phyloP scores from a whole-genome alignment of 2,888 invertebrate genomes.

The Cerceris rybyensis region DNA sequence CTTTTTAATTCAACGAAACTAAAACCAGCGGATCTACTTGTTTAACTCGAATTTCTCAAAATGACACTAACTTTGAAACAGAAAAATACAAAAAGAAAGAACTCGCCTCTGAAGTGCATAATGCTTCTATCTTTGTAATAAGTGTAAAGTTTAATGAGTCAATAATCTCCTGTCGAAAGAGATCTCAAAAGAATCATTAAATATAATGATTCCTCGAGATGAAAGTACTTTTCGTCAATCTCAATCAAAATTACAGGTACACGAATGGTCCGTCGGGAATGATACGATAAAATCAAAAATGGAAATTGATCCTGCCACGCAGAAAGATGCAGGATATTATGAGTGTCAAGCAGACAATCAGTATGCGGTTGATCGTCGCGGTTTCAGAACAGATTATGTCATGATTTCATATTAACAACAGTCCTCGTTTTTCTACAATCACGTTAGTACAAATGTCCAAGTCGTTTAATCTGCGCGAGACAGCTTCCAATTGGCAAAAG shows the following conservation, averaged over 20 bases:
- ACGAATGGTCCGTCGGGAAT: conserved; percentile 87
- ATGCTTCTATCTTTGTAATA: too few species aligned
- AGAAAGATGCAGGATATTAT: conserved; percentile 88
- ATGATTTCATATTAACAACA: conserved; percentile 83
- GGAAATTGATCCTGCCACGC: conserved; percentile 89
- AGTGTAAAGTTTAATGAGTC: too few species aligned
- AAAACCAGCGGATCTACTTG: too few species aligned
- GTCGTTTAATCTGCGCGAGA: too few species aligned
- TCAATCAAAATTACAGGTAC: conserved; percentile 81
- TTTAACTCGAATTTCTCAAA: too few species aligned
- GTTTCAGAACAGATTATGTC: conserved; percentile 87
- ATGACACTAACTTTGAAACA: too few species aligned
- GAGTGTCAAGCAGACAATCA: conserved; percentile 89
- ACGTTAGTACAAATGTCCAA: background rate
- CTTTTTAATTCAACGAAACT: too few species aligned
- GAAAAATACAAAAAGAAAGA: too few species aligned
- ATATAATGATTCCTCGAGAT: too few species aligned
- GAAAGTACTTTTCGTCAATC: too few species aligned
- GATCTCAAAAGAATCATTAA: background rate
- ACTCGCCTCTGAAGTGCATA: too few species aligned
- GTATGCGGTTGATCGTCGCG: conserved; percentile 86
- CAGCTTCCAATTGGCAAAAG: too few species aligned
- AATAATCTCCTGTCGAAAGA: background rate
- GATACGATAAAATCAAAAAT: conserved; percentile 88
- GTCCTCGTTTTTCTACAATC: background rate